Conservation (phyloP, 53 echinoderm and acorn worm species). For the Echinometra lucunter region DNA sequence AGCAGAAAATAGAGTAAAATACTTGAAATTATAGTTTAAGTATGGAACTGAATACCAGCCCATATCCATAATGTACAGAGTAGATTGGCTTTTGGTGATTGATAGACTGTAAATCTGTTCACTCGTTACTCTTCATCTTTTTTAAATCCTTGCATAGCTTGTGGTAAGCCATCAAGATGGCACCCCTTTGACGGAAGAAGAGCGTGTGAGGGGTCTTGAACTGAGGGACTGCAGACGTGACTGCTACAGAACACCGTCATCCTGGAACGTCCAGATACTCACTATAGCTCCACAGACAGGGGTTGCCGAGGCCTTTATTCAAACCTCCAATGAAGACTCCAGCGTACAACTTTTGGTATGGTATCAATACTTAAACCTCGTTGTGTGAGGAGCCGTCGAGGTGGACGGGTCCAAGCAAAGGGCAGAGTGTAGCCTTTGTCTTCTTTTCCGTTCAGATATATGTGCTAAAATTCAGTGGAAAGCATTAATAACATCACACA, state of each 20-base stretch:
- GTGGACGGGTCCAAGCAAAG: too few species aligned
- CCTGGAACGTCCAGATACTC: not conserved
- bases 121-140: not conserved
- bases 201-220: constrained; percentile 12
- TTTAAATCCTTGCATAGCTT: not conserved
- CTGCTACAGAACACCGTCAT: not conserved
- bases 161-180: constrained; percentile 58
- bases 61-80: too few species aligned
- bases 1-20: too few species aligned
- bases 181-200: constrained; percentile 46
- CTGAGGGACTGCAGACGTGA: not conserved
- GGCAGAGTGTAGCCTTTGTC: too few species aligned
- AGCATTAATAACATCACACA: too few species aligned
- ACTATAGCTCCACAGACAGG: constrained; percentile 30
- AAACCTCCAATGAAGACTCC: not conserved
- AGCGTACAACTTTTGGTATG: not conserved
- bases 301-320: constrained; percentile 41
- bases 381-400: too few species aligned
- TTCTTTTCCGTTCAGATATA: too few species aligned
- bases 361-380: too few species aligned
- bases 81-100: too few species aligned
- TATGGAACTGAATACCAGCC: too few species aligned
- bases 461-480: too few species aligned
- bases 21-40: too few species aligned
- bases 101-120: not conserved